Conservation (phyloP, 2,888 invertebrate species). For the Lasiommata megera region DNA sequence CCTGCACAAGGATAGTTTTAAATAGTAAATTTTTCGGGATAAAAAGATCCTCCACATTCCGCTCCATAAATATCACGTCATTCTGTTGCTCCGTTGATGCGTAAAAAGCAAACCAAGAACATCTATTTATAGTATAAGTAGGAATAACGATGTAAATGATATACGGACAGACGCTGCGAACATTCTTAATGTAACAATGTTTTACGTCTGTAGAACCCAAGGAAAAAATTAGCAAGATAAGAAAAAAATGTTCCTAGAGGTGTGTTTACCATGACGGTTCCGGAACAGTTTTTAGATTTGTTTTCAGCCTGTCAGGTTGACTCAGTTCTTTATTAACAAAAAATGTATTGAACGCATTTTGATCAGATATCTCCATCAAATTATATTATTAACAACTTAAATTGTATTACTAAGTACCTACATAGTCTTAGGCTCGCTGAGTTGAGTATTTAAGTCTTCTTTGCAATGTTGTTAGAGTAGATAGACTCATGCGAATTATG, state of each 20-base stretch:
- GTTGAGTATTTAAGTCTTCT: too few species aligned
- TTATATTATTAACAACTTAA: slow-evolving; percentile 1
- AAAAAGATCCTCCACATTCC: too few species aligned
- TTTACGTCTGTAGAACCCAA: neutral
- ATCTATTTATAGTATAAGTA: too few species aligned
- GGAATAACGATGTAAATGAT: too few species aligned
- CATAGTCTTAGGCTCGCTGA: too few species aligned
- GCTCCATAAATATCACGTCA: too few species aligned
- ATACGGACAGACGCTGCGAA: neutral
- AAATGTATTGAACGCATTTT: slow-evolving; percentile 4
- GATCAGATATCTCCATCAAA: neutral
- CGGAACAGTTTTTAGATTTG: slow-evolving; percentile 1
- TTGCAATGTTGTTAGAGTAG: too few species aligned
- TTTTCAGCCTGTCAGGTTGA: slow-evolving; percentile 4
- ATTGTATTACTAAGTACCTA: neutral
- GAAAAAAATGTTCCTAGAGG: neutral
- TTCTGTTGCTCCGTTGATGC: too few species aligned
- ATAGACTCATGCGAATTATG: too few species aligned
- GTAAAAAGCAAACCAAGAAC: too few species aligned
- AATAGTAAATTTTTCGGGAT: too few species aligned
- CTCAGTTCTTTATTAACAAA: slow-evolving; percentile 1
- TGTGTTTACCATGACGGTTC: neutral
- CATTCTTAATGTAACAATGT: neutral
- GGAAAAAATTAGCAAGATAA: neutral
- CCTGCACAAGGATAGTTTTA: too few species aligned